A percentile compares a stretch with the other conserved stretches of the same genome.
Conservation (phyloP, 2,113 vertebrate species). For the Edolisoma coerulescens region DNA sequence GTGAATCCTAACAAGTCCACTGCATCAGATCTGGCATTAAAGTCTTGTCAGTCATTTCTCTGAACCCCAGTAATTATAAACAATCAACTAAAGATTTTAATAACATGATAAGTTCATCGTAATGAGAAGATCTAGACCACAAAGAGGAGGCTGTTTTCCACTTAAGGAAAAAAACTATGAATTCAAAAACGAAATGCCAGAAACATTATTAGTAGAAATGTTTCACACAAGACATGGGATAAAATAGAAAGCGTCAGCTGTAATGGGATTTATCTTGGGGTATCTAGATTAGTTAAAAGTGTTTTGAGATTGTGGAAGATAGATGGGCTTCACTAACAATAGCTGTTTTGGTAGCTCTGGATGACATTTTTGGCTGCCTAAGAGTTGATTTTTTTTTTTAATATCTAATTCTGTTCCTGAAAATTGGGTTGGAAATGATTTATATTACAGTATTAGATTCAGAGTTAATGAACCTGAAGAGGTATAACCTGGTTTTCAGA, state of each 20-base stretch:
- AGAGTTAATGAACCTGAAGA: conserved; percentile 55
- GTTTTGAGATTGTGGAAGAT: conserved; percentile 27
- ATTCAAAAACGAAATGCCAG: not conserved
- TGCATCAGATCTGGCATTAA: not conserved
- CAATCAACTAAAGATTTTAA: not conserved
- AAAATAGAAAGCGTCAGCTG: not conserved
- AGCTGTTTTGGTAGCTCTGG: not conserved
- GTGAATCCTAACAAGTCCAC: not conserved
- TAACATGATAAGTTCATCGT: not conserved
- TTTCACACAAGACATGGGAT: not conserved
- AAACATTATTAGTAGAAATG: not conserved
- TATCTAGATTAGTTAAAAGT: conserved; percentile 43
- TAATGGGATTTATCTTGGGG: not conserved
- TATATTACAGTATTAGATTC: conserved; percentile 3
- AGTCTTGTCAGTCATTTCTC: not conserved
- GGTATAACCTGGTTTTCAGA: conserved; percentile 30
- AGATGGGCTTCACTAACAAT: not conserved
- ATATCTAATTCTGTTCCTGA: conserved; percentile 31
- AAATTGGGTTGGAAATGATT: conserved; percentile 38
- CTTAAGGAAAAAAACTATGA: not conserved
- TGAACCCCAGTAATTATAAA: not conserved
- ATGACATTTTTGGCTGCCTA: not conserved
- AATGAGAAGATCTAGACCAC: not conserved
- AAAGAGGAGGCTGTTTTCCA: not conserved
- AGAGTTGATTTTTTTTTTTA: not conserved